Base-by-base conservation (phyloP, 2,113 vertebrate genomes). In the Zapornia atra region DNA sequence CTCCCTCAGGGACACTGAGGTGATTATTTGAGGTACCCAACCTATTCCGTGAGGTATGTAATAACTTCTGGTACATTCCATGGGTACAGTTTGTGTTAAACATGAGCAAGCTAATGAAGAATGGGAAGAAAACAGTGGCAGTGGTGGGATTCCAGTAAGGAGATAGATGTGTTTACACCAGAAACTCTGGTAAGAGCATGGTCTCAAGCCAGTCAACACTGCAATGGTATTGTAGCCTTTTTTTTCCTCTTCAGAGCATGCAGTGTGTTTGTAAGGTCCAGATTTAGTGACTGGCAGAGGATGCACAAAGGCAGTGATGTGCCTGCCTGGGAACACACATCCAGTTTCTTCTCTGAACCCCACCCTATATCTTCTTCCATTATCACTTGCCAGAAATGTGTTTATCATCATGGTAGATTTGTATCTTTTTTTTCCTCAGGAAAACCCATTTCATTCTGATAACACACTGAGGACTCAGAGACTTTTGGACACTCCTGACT, bases 211-310 rank as follows among this genome's bases (percentile, higher is more conserved):
- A 36, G 53, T 40, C 54, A 51, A 16, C 11, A 5, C 6, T 18
- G 7, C 29, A 50, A 12, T n/a, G 25, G 9, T 33, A 8, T 22
- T 86, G 42, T n/a, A 68, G 57, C 14, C 16, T 40, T 66, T 65
- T n/a, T n/a, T 38, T 31, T 56, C 7, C 21, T 24, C 12, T 71
- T 70, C 11, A 2, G 12, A 22, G 15, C 26, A 6, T 34, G n/a
- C 3, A 2, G 22, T 26, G 3, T 0, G 0, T 26, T n/a, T 31
- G 36, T n/a, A 66, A 59, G 17, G 17, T 61, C 31, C 18, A 29
- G 42, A 21, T 44, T 81, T 91, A 21, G 11, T 66, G n/a, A 15
- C 28, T 60, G 51, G 31, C 18, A 34, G 26, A 78, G 38, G 40
- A 54, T 44, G 18, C 44, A 18, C 9, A 34, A 57, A 46, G 8